Evolutionary conservation across 2,113 vertebrate genomes (phyloP).

Genomic region (Antechinus flavipes): DNA sequence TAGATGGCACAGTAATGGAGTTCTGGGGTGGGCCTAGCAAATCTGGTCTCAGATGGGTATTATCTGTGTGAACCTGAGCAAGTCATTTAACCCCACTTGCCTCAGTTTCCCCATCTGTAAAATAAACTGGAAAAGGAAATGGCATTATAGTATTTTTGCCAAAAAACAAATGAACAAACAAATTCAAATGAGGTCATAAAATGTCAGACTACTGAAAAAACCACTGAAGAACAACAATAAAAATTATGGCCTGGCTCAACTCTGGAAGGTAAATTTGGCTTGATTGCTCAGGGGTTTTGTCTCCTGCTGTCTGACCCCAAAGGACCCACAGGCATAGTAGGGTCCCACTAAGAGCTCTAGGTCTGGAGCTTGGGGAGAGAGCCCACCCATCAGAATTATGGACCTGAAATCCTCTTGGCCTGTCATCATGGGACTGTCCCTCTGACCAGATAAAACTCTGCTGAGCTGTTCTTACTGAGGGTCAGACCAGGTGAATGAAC

Average conservation of each 20-base stretch:
- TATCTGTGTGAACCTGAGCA: background rate
- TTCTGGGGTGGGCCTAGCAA: background rate
- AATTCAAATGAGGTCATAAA: background rate
- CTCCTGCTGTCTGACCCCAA: background rate
- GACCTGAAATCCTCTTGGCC: background rate
- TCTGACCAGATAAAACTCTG: background rate
- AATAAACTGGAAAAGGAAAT: no score
- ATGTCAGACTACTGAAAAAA: background rate
- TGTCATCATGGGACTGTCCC: background rate
- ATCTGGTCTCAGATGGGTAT: background rate
- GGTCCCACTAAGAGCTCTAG: background rate
- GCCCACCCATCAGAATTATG: background rate
- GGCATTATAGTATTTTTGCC: no score
- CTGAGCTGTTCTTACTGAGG: background rate
- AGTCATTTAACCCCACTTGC: background rate
- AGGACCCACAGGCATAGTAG: background rate
- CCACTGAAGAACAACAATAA: background rate
- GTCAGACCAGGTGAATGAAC: background rate
- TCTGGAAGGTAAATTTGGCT: background rate
- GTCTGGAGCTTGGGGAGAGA: background rate
- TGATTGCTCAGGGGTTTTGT: background rate
- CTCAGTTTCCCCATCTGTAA: background rate
- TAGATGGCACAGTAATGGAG: background rate
- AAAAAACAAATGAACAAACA: background rate
- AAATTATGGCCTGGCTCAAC: background rate